These are phyloP conservation scores for Hippotragus niger DNA, from an alignment of 2,113 vertebrate genomes.

Conservation along the genomic window DNA sequence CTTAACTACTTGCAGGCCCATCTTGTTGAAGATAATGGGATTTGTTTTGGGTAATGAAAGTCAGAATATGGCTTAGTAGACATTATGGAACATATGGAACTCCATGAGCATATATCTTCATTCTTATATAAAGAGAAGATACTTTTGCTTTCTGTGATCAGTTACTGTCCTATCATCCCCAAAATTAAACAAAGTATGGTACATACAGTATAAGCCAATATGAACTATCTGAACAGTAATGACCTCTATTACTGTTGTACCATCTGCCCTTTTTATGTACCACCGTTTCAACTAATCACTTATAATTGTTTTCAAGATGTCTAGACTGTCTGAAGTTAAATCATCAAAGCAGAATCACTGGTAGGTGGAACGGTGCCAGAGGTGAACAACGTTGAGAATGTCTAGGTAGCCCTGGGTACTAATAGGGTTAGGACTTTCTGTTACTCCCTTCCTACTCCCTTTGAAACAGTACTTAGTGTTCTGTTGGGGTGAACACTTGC, in stretches of 20 bases:
- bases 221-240: conserved; percentile 75
- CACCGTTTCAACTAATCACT: conserved; percentile 76
- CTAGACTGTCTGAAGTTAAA: conserved; percentile 73
- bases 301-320: conserved; percentile 77
- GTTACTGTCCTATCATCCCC: conserved; percentile 65
- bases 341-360: conserved; percentile 59
- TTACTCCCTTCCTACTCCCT: neutral
- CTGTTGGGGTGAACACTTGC: too few relatives aligned
- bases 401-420: neutral
- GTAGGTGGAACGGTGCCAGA: neutral
- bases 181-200: conserved; percentile 55
- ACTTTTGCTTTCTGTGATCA: conserved; percentile 59
- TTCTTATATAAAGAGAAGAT: conserved; percentile 41
- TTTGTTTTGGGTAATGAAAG: conserved; percentile 34
- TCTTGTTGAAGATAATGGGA: conserved; percentile 38
- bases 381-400: neutral
- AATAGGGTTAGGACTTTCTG: neutral
- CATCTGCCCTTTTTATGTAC: conserved; percentile 73
- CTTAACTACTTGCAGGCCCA: neutral
- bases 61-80: conserved; percentile 12
- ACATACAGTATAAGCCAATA: conserved; percentile 60
- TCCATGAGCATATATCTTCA: neutral
- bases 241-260: conserved; percentile 64
- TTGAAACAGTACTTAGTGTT: neutral
- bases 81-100: neutral